These are phyloP conservation scores for Bombus waltoni DNA, from an alignment of 1,140 invertebrate species.

Conservation along the genomic window DNA sequence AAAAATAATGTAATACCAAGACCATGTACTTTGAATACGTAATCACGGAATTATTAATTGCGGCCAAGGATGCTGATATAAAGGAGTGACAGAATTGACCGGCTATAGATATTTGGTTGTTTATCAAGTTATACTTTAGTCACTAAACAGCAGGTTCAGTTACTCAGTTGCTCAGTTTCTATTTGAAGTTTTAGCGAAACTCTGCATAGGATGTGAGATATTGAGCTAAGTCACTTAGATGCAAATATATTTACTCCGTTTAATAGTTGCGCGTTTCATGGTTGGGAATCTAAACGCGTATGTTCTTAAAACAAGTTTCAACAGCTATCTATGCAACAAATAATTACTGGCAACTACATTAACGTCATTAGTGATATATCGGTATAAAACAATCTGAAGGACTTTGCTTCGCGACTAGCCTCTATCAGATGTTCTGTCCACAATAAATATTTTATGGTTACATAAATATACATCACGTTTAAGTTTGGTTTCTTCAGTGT, in stretches of 20 bases:
- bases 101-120: neutral
- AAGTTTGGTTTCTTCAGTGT: neutral
- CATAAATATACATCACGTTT: neutral
- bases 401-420: neutral
- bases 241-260: conserved; percentile 18
- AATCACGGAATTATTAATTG: no score
- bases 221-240: conserved; percentile 18
- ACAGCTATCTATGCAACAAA: neutral
- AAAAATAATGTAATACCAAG: no score
- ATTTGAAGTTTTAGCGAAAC: neutral
- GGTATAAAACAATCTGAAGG: neutral
- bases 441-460: neutral
- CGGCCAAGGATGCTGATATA: no score
- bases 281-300: no score
- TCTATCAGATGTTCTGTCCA: neutral
- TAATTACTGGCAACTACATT: neutral
- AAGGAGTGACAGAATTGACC: neutral
- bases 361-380: neutral
- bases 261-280: conserved; percentile 3
- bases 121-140: neutral
- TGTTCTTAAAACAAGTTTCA: neutral
- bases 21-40: no score
- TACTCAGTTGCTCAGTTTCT: conserved; percentile 4
- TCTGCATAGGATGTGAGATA: neutral
- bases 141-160: neutral